Evolutionary conservation across 2,888 invertebrate genomes (phyloP).

Genomic region (Luperina testacea): DNA sequence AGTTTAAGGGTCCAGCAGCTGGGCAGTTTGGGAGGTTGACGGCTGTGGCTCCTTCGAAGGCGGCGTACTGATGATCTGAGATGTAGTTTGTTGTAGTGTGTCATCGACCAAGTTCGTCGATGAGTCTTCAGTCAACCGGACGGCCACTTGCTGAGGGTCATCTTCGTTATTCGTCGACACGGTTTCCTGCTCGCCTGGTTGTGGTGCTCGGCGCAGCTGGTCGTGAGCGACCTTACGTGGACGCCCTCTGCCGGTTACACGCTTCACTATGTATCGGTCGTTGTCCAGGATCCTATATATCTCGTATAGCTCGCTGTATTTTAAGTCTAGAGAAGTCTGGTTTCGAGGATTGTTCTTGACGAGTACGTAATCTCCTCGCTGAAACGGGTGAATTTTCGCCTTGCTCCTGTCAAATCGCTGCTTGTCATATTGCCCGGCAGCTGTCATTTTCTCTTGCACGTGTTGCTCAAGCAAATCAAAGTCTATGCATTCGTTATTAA

Average conservation of each 20-base stretch:
- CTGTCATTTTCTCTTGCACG: constrained; percentile 33
- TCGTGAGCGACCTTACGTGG: constrained; percentile 24
- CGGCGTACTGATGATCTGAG: not conserved
- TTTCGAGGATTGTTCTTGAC: constrained; percentile 40
- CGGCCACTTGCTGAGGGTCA: not conserved
- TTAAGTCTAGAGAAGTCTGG: constrained; percentile 40
- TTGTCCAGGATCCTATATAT: constrained; percentile 17
- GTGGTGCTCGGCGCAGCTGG: constrained; percentile 19
- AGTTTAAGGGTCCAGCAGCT: not conserved
- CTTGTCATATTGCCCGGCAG: constrained; percentile 12
- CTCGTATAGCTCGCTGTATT: constrained; percentile 41
- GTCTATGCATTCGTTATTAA: constrained; percentile 23
- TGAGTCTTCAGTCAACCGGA: not conserved
- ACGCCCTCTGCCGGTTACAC: constrained; percentile 3
- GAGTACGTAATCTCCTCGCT: constrained; percentile 35
- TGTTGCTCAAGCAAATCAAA: constrained; percentile 12
- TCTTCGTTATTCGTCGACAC: constrained; percentile 7
- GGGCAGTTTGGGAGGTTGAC: constrained; percentile 2
- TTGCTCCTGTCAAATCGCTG: constrained; percentile 14
- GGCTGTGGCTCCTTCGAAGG: not conserved
- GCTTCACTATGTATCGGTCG: constrained; percentile 25
- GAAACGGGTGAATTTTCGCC: constrained; percentile 27
- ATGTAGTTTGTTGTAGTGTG: not conserved
- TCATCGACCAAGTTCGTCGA: not conserved
- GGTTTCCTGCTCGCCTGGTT: constrained; percentile 8